Evolutionary conservation across 2,888 invertebrate species (phyloP), one percentile per base, ranked within the genome.

Genomic region (Conchocele bisecta): DNA sequence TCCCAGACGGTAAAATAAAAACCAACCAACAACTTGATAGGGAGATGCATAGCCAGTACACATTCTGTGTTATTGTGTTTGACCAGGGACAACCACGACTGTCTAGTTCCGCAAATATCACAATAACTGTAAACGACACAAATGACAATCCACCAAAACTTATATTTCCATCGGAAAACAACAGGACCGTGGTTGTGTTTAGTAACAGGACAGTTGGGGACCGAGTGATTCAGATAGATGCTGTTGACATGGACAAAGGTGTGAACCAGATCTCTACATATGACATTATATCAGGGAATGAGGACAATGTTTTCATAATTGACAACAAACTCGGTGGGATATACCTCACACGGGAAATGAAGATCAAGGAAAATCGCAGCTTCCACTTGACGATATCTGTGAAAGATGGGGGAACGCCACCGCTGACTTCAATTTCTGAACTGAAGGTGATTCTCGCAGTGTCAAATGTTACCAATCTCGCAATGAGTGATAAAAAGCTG

Each of bases 131-230:
- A 6, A 67, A 65, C 0, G 89, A 89, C 65, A 74, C 72, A 11
- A 89, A 89, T 78, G 89, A 89, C 65, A 86, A 89, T 67, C 54
- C 80, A 2, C 89, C 89, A 9, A 57, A 53, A n/a, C 72, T 89
- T 31, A 66, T 71, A 2, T 86, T 86, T 64, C 89, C 89, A 5
- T 79, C 66, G 35, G 51, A 59, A 24, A 68, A 54, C 13, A 86
- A 87, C 60, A 82, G 81, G 51, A 83, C 86, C 7, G 82, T 86
- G 22, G 56, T 80, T 20, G 73, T 87, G 2, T 75, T 84, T 1
- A 80, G 76, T 22, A 79, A 81, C 51, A 71, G 64, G 0, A 65
- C 75, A 11, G 75, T 77, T 0, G 83, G 83, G 0, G 66, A 72
- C 4, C 53, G 78, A 37, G 76, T 83, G n/a, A 74, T 77, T 0